Conservation (phyloP, 2,888 invertebrate genomes). For the Clepsis dumicolana region DNA sequence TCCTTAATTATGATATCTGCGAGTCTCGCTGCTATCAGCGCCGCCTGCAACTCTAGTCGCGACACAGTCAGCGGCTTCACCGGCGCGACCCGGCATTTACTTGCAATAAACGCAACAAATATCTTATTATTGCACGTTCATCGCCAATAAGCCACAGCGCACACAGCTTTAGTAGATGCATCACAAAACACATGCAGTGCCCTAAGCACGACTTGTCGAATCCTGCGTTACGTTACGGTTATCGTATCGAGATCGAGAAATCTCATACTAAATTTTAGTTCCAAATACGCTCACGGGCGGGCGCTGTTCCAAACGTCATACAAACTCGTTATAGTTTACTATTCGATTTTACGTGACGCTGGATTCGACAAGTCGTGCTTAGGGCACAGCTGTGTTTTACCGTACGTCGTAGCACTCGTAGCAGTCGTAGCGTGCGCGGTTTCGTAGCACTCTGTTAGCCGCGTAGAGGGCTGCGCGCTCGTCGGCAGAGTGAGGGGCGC, state of each 20-base stretch:
- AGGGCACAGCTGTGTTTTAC: no score
- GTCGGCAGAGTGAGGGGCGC: background rate
- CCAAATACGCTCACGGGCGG: no score
- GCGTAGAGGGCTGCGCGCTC: background rate
- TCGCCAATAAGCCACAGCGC: background rate
- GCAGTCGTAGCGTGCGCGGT: no score
- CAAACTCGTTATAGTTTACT: no score
- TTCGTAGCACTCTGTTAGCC: background rate
- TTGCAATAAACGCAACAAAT: no score
- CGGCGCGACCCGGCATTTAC: background rate
- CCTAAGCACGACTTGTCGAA: background rate
- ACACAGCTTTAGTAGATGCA: background rate
- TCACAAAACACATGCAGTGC: slow-evolving; percentile 5
- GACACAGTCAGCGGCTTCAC: background rate
- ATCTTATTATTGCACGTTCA: background rate
- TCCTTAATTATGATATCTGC: background rate
- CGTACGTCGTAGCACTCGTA: no score
- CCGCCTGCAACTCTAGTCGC: background rate
- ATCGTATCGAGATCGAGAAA: no score
- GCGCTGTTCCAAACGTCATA: no score
- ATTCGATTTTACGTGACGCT: no score
- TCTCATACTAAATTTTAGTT: no score
- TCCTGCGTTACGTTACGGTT: background rate
- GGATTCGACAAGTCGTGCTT: no score
- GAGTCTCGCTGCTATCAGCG: background rate